Evolutionary conservation across 2,888 invertebrate genomes (phyloP), one percentile per base, ranked within the genome.

Genomic region (Ephialtes manifestator): DNA sequence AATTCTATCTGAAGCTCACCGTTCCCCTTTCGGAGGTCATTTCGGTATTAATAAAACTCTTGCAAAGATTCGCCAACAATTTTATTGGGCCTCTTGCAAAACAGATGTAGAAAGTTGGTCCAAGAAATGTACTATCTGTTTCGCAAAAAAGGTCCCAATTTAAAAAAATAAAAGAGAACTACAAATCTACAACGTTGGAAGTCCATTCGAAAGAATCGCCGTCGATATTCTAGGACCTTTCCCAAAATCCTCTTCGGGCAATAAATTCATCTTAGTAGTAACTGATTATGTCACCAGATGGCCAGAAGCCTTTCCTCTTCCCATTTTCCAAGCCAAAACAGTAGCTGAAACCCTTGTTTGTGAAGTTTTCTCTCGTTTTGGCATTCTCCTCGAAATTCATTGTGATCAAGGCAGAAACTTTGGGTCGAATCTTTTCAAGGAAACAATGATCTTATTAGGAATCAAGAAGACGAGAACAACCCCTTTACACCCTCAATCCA

Each of bases 251-350:
- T 58, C 83, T 1, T 65, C 72, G 0, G 88, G 87, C 15, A 90
- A 90, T 71, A 87, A 87, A 24, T 90, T 88, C 75, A 80, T 90
- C 1, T 48, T 91, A 20, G 89, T 90, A 0, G 87, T 86, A 1
- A 87, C 85, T 11, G 87, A 86, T 51, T 89, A 90, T 46, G 89
- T 91, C 24, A 89, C 84, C 13, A 88, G 89, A 53, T 90, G 89
- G 89, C 85, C 87, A 1, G 90, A 91, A 82, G 89, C 86, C 10
- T 89, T 90, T 31, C 88, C 93, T 3, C 65, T 93, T 15, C 90
- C 90, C 24, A 24, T 1, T 2, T 24, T 24, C 24, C 2, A 24
- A 24, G 24, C 1, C 24, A 24, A 24, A 24, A 35, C 7, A 7
- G 35, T 35, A 35, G 7, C 35, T 35, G 35, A 35, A 35, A 35